These are phyloP conservation scores for Mellilla xanthometata DNA, from an alignment of 2,888 invertebrate genomes.

Conservation along the genomic window DNA sequence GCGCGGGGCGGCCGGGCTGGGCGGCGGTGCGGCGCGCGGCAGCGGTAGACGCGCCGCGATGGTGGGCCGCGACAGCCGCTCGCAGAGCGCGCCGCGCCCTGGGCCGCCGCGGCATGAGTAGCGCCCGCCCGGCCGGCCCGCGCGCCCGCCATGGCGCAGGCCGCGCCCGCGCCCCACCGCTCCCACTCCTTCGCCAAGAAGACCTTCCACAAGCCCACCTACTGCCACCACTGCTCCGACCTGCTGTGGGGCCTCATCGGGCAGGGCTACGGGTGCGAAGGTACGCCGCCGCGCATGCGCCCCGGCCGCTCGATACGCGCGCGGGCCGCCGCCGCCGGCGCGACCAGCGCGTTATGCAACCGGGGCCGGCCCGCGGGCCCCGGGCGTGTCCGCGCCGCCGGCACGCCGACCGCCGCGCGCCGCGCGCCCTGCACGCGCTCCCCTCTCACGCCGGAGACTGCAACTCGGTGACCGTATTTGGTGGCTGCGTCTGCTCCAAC, in stretches of 20 bases:
- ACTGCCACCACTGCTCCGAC: constrained; percentile 99
- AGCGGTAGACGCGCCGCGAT: constrained; percentile 80
- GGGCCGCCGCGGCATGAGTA: constrained; percentile 82
- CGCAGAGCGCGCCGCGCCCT: constrained; percentile 82
- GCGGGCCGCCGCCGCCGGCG: constrained; percentile 48
- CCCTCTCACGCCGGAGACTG: constrained; percentile 28
- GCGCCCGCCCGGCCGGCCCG: constrained; percentile 79
- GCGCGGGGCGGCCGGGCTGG: constrained; percentile 32
- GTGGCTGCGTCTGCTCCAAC: constrained; percentile 40
- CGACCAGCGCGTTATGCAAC: constrained; percentile 71
- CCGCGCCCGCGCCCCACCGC: constrained; percentile 84
- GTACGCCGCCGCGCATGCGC: constrained; percentile 85
- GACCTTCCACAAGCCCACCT: constrained; percentile 99
- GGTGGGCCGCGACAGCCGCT: constrained; percentile 83
- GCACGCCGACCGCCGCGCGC: constrained; percentile 20
- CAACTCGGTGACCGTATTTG: too few species aligned
- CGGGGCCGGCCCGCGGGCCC: constrained; percentile 63
- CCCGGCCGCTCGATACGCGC: constrained; percentile 66
- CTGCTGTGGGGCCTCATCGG: constrained; percentile 99
- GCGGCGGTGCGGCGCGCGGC: constrained; percentile 47
- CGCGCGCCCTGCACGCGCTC: constrained; percentile 32
- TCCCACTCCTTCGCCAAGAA: constrained; percentile 99
- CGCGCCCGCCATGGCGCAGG: constrained; percentile 82
- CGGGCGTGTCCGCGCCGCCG: constrained; percentile 76
- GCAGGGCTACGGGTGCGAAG: constrained; percentile 99